A percentile compares a stretch with the other conserved stretches of the same genome.
phyloP scores from a whole-genome alignment of 2,113 vertebrate genomes.

The Gallinago paraguaiae region DNA sequence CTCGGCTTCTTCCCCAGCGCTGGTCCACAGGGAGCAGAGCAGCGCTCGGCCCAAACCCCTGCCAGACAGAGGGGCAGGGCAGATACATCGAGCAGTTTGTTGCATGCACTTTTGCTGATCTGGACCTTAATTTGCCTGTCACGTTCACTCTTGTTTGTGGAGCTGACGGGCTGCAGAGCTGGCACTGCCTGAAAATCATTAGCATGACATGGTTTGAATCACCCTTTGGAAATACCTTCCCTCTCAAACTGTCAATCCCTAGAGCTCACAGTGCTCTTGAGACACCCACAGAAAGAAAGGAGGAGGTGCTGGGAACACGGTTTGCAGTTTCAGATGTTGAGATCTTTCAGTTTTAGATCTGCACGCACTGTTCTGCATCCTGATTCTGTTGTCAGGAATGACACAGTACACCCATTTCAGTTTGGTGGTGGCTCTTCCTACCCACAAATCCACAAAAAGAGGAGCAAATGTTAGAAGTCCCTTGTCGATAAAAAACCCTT shows the following conservation, averaged over 20 bases:
- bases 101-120: neutral
- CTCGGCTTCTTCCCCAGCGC: fast-evolving
- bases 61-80: neutral
- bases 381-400: neutral
- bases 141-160: neutral
- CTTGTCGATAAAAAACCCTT: neutral
- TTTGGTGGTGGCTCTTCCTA: neutral
- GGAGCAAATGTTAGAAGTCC: neutral
- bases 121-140: constrained; percentile 22
- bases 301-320: neutral
- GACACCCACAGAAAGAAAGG: constrained; percentile 32
- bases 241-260: neutral
- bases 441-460: neutral
- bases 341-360: neutral
- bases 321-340: constrained; percentile 3
- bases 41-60: fast-evolving
- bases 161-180: constrained; percentile 31
- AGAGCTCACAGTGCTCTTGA: neutral
- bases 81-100: neutral
- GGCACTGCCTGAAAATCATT: constrained; percentile 1
- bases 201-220: constrained; percentile 16
- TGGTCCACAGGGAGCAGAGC: neutral
- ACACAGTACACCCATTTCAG: neutral
- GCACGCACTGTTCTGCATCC: neutral
- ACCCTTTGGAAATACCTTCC: constrained; percentile 26